Evolutionary conservation across 2,888 invertebrate species (phyloP).

Genomic region (Ichneumon xanthorius): DNA sequence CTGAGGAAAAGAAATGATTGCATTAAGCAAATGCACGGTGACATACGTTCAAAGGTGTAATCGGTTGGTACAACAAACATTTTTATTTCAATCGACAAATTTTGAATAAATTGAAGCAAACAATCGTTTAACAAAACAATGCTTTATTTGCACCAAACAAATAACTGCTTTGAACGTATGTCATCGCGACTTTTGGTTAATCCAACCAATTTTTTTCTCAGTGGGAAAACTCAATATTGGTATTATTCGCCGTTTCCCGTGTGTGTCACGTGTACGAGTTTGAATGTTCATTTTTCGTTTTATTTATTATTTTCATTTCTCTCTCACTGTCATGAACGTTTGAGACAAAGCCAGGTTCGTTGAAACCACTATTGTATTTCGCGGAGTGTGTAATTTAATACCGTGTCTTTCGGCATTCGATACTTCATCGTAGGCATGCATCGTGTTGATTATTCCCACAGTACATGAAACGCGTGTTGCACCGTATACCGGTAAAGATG

Average conservation of each 20-base stretch:
- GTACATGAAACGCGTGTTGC: not conserved
- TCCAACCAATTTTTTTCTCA: too few relatives aligned
- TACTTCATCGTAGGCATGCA: not conserved
- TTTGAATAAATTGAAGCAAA: too few relatives aligned
- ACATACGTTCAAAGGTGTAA: too few relatives aligned
- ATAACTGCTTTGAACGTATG: too few relatives aligned
- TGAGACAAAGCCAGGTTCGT: not conserved
- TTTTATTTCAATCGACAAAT: too few relatives aligned
- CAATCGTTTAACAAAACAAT: too few relatives aligned
- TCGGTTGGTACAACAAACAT: too few relatives aligned
- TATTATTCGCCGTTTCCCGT: constrained; percentile 28
- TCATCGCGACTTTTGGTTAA: too few relatives aligned
- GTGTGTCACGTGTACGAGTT: constrained; percentile 9
- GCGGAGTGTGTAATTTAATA: not conserved
- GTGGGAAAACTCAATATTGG: not conserved
- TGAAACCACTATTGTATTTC: not conserved
- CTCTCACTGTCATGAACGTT: not conserved
- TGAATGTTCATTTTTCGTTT: not conserved
- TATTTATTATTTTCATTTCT: not conserved
- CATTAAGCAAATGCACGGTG: too few relatives aligned
- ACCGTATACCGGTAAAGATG: constrained; percentile 36
- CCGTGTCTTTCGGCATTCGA: not conserved
- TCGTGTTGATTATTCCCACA: not conserved
- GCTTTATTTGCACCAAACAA: too few relatives aligned
- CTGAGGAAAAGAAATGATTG: too few relatives aligned